Percentiles rank a stretch among this genome's conserved stretches.
Evolutionary conservation across 2,113 vertebrate genomes (phyloP).

Genomic region (Leiothrix lutea): DNA sequence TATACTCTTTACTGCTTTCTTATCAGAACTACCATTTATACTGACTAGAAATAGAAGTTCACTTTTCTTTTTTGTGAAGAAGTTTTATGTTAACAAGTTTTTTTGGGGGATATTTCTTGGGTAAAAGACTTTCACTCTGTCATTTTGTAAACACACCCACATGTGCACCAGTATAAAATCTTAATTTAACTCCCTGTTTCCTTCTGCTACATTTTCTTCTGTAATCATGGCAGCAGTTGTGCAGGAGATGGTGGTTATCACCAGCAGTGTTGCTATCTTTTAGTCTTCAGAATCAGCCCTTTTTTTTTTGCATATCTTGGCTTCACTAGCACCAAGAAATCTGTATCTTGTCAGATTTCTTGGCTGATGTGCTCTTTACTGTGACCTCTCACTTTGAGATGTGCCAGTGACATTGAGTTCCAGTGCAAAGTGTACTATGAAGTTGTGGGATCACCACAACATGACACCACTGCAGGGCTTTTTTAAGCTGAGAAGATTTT

Average conservation of each 20-base stretch:
- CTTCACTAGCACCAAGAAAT: constrained; percentile 21
- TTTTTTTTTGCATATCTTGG: constrained; percentile 11
- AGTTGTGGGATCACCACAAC: constrained; percentile 15
- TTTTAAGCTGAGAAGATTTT: constrained; percentile 8
- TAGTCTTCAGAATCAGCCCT: not conserved
- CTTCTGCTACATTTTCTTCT: not conserved
- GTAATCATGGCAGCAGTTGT: constrained; percentile 13
- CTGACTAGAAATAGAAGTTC: not conserved
- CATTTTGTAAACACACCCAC: not conserved
- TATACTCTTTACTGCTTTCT: not conserved
- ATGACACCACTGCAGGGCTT: not conserved
- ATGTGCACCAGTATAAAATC: accelerated
- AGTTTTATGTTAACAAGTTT: not conserved
- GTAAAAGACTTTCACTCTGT: not conserved
- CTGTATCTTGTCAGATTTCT: constrained; percentile 66
- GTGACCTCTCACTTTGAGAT: constrained; percentile 61
- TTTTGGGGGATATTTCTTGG: accelerated
- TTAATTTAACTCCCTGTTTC: not conserved
- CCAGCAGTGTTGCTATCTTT: not conserved
- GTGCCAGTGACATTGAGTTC: constrained; percentile 56
- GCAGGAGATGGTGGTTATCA: constrained; percentile 21
- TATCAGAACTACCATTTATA: not conserved
- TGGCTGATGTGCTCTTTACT: constrained; percentile 51
- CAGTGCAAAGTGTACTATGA: constrained; percentile 11
- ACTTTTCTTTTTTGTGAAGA: not conserved